phyloP scores from a whole-genome alignment of 2,113 vertebrate genomes.

The Pelvicachromis taeniatus region DNA sequence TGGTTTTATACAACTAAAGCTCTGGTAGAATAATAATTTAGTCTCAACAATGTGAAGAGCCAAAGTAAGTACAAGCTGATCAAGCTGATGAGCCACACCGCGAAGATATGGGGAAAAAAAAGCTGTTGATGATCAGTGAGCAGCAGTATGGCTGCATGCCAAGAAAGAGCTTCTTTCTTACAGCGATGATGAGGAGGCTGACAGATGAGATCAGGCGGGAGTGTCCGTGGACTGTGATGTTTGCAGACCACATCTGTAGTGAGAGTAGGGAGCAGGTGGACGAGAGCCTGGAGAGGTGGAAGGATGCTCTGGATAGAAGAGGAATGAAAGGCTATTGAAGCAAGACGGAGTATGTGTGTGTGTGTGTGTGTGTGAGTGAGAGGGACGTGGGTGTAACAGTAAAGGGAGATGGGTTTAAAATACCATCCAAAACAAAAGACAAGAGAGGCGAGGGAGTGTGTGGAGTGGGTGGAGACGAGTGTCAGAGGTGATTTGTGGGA shows the following conservation, averaged over 20 bases:
- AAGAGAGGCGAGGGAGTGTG: background rate
- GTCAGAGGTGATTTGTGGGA: background rate
- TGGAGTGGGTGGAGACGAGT: background rate
- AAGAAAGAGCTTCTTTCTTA: background rate
- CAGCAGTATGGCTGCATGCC: background rate
- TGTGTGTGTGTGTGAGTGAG: background rate
- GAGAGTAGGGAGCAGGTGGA: background rate
- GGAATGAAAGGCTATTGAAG: background rate
- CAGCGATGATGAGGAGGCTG: background rate
- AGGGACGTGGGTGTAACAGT: background rate
- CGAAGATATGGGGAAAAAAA: rapidly evolving
- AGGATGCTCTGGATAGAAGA: background rate
- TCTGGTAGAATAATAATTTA: too few species aligned
- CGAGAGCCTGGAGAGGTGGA: background rate
- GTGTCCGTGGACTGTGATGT: background rate
- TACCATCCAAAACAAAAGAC: background rate
- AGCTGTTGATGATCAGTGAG: background rate
- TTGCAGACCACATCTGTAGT: background rate
- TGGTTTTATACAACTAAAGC: too few species aligned
- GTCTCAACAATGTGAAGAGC: too few species aligned
- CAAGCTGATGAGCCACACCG: background rate
- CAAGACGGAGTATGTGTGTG: background rate
- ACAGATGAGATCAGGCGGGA: background rate
- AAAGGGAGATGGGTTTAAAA: background rate
- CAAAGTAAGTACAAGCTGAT: background rate